These are phyloP conservation scores for Microctonus hyperodae DNA, from an alignment of 2,888 invertebrate genomes.

Conservation along the genomic window DNA sequence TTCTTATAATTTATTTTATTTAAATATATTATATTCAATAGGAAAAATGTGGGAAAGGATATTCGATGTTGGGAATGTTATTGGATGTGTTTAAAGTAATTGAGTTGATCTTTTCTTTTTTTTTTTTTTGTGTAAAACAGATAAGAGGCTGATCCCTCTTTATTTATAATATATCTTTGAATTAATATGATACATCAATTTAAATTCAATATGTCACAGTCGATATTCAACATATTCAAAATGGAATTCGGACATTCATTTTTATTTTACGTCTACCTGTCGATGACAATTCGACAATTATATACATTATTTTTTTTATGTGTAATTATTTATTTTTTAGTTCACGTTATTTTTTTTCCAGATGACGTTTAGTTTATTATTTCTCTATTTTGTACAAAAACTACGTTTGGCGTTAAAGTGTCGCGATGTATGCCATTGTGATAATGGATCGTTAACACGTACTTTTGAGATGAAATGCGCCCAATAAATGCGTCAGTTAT, in stretches of 20 bases:
- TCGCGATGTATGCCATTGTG: conserved; percentile 51
- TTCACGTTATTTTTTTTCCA: background rate
- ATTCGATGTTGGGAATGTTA: conserved; percentile 6
- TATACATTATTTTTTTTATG: conserved; percentile 26
- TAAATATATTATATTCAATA: conserved; percentile 8
- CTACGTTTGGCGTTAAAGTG: conserved; percentile 46
- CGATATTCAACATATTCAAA: conserved; percentile 28
- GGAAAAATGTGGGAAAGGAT: background rate
- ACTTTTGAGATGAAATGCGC: background rate
- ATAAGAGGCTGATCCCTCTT: conserved; percentile 52
- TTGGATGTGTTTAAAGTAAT: conserved; percentile 26
- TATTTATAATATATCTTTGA: conserved; percentile 47
- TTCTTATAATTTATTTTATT: background rate
- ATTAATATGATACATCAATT: conserved; percentile 39
- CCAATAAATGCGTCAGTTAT: conserved; percentile 34
- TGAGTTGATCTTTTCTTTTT: conserved; percentile 18
- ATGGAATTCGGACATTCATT: conserved; percentile 35
- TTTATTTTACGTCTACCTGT: background rate
- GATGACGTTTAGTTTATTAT: conserved; percentile 25
- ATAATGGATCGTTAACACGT: background rate
- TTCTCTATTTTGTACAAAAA: conserved; percentile 32
- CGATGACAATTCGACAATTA: conserved; percentile 1
- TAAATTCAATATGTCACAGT: conserved; percentile 19
- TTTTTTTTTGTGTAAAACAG: conserved; percentile 51
- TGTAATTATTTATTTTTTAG: conserved; percentile 4